Percentiles rank a stretch among this genome's conserved stretches.
Conservation (phyloP, 2,113 vertebrate species). For the Rissa tridactyla region DNA sequence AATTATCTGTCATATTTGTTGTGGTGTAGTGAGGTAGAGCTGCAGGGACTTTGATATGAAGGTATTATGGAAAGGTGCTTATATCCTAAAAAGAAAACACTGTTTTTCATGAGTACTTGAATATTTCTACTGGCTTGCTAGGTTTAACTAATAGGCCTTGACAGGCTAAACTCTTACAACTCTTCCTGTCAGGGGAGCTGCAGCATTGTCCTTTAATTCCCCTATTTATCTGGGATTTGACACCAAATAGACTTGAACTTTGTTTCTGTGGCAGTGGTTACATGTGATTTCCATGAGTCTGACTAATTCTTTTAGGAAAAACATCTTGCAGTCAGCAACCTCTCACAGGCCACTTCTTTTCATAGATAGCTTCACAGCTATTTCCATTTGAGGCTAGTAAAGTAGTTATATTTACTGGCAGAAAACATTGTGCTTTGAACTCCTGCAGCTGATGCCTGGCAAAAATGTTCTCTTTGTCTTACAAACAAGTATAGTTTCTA, state of each 20-base stretch:
- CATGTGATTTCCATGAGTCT: constrained; percentile 3
- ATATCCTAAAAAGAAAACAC: background rate
- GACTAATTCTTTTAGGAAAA: constrained; percentile 17
- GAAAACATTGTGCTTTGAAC: background rate
- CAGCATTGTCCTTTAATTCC: constrained; percentile 15
- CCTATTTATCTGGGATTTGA: constrained; percentile 34
- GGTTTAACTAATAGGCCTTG: background rate
- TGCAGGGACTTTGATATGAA: background rate
- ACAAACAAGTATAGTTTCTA: background rate
- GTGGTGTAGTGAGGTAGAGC: rapidly evolving
- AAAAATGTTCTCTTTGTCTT: background rate
- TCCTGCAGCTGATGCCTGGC: background rate
- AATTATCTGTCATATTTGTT: background rate
- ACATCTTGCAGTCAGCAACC: constrained; percentile 46
- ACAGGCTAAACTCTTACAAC: background rate
- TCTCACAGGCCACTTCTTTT: constrained; percentile 13
- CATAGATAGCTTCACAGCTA: background rate
- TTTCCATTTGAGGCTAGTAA: background rate
- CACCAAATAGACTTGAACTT: constrained; percentile 35
- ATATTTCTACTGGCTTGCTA: background rate
- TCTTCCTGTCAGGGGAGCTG: background rate
- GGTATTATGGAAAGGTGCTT: background rate
- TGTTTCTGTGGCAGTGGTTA: background rate
- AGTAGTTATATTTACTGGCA: background rate
- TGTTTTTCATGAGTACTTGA: background rate